Evolutionary conservation across 2,797 vertebrate genomes (phyloP).

Genomic region (Molothrus aeneus): DNA sequence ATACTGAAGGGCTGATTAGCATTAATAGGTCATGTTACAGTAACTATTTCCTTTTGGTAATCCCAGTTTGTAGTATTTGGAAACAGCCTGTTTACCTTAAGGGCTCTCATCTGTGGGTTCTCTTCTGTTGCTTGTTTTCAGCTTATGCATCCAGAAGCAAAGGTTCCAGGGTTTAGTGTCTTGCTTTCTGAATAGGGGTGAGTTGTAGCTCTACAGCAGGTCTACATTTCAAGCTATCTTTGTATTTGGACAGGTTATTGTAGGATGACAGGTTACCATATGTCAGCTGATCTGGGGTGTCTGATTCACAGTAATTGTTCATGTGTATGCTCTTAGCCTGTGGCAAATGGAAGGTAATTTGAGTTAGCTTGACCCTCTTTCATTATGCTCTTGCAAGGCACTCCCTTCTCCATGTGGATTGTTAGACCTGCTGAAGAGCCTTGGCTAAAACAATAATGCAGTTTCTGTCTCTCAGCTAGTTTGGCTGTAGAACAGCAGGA

Average conservation of each 20-base stretch:
- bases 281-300: conserved; percentile 67
- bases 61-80: conserved; percentile 1
- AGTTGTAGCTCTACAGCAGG: not conserved
- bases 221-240: conserved; percentile 34
- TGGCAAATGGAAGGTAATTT: conserved; percentile 65
- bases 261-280: conserved; percentile 49
- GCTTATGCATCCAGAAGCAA: not conserved
- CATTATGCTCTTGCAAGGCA: conserved; percentile 19
- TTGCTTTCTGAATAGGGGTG: not conserved
- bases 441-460: not conserved
- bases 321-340: conserved; percentile 49
- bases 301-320: conserved; percentile 61
- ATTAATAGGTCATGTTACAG: not conserved
- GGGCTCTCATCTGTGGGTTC: not conserved
- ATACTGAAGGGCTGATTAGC: not conserved
- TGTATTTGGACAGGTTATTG: conserved; percentile 37
- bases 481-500: not conserved
- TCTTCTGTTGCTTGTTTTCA: not conserved
- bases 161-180: not conserved
- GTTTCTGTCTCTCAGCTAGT: conserved; percentile 22
- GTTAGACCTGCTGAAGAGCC: conserved; percentile 23
- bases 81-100: not conserved
- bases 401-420: conserved; percentile 38
- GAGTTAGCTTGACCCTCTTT: conserved; percentile 63
- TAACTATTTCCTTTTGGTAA: conserved; percentile 31